Evolutionary conservation across 1,140 invertebrate species (phyloP).

Genomic region (Bombus cullumanus): DNA sequence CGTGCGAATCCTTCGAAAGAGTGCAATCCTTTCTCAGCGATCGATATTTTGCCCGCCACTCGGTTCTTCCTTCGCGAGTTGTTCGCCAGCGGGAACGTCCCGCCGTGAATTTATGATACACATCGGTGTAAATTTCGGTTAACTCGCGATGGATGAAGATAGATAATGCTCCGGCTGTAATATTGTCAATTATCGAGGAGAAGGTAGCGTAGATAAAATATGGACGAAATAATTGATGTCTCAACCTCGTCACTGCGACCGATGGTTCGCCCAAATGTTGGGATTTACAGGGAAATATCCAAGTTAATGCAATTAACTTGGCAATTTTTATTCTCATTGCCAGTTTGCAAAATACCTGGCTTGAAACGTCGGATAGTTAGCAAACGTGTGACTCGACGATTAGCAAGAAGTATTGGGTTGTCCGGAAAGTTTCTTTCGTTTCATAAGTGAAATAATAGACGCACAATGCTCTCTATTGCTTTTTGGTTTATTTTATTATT

Average conservation of each 20-base stretch:
- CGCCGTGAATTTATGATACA: conserved; percentile 22
- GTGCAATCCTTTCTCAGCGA: conserved; percentile 51
- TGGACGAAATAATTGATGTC: background rate
- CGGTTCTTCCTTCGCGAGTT: conserved; percentile 1
- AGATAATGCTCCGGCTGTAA: background rate
- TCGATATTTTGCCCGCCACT: conserved; percentile 57
- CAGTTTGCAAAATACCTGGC: too few relatives aligned
- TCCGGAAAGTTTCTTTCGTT: too few relatives aligned
- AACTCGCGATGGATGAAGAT: background rate
- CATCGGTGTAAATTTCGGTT: background rate
- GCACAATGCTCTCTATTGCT: too few relatives aligned
- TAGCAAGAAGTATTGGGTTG: too few relatives aligned
- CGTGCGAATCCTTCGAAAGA: conserved; percentile 53
- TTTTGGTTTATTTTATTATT: too few relatives aligned
- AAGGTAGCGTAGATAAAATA: background rate
- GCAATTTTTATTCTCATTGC: too few relatives aligned
- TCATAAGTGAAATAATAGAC: too few relatives aligned
- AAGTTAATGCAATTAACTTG: too few relatives aligned
- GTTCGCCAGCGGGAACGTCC: background rate
- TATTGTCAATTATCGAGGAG: background rate
- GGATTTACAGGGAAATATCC: background rate
- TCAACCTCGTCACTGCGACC: too few relatives aligned
- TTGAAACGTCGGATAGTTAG: too few relatives aligned
- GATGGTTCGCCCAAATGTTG: background rate
- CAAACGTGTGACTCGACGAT: too few relatives aligned